Conservation (phyloP, 2,888 invertebrate species). For the Meteorus cinctellus region DNA sequence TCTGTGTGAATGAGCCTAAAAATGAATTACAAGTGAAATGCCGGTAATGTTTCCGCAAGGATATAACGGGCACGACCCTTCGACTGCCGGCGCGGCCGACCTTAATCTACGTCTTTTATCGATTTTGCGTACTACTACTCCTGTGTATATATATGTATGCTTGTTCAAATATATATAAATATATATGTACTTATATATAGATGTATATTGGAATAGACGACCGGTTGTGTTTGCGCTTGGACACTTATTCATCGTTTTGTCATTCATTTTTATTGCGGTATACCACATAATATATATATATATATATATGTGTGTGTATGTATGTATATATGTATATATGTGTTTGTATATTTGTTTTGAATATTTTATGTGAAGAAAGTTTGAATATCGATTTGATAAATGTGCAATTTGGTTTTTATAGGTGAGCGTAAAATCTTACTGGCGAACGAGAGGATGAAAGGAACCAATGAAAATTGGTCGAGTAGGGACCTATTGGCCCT, state of each 20-base stretch:
- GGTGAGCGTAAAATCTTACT: slow-evolving; percentile 48
- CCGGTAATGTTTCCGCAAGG: slow-evolving; percentile 23
- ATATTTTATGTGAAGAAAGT: not conserved
- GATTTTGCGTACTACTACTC: slow-evolving; percentile 31
- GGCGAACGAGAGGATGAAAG: slow-evolving; percentile 63
- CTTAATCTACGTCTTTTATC: slow-evolving; percentile 40
- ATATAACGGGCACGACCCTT: slow-evolving; percentile 35
- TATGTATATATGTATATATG: too few relatives aligned
- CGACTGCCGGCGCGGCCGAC: slow-evolving; percentile 35
- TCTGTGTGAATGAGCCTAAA: not conserved
- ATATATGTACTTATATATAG: not conserved
- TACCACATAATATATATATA: not conserved
- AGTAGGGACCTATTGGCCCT: slow-evolving; percentile 67
- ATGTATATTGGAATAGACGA: not conserved
- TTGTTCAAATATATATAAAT: not conserved
- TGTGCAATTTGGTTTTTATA: slow-evolving; percentile 11
- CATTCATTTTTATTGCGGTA: not conserved
- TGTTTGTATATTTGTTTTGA: not conserved
- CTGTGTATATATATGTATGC: not conserved
- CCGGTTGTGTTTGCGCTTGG: not conserved
- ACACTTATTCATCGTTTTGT: slow-evolving; percentile 3
- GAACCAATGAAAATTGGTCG: slow-evolving; percentile 59
- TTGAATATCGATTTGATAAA: not conserved
- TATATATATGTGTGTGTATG: not conserved
- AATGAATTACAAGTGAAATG: not conserved